phyloP scores from a whole-genome alignment of 1,140 invertebrate species.

The Danaus melanippus region DNA sequence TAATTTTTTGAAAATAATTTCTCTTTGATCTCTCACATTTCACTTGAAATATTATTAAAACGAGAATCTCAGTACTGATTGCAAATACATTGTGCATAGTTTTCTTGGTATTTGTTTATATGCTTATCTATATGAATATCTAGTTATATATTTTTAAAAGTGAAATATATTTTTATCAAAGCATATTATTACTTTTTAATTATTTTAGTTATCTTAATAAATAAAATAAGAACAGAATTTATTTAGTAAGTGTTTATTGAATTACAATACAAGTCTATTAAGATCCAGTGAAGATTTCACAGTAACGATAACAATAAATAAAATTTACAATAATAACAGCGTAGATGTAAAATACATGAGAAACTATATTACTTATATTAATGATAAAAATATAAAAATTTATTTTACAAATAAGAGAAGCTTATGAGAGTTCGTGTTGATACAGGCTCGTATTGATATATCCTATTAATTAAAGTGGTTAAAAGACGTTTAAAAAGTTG shows the following conservation, averaged over 20 bases:
- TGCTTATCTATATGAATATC: no score
- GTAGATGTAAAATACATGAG: conserved; percentile 9
- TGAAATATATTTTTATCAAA: no score
- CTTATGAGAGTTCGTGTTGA: not conserved
- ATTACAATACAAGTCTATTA: conserved; percentile 19
- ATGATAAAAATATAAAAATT: not conserved
- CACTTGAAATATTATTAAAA: no score
- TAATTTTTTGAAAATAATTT: no score
- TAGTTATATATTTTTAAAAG: no score
- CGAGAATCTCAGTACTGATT: no score
- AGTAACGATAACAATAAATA: conserved; percentile 33
- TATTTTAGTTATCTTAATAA: not conserved
- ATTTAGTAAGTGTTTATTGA: conserved; percentile 8
- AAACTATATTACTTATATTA: conserved; percentile 7
- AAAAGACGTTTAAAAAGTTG: not conserved
- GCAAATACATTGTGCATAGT: no score
- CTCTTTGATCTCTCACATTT: no score
- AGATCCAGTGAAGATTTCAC: conserved; percentile 22
- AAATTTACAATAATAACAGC: conserved; percentile 32
- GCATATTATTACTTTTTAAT: no score
- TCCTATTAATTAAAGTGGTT: not conserved
- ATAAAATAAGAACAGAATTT: conserved; percentile 2
- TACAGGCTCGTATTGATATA: not conserved
- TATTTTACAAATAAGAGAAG: not conserved
- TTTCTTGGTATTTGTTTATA: no score